These are phyloP conservation scores for Hirudinaria manillensis DNA, from an alignment of 2,888 invertebrate genomes.

Conservation along the genomic window DNA sequence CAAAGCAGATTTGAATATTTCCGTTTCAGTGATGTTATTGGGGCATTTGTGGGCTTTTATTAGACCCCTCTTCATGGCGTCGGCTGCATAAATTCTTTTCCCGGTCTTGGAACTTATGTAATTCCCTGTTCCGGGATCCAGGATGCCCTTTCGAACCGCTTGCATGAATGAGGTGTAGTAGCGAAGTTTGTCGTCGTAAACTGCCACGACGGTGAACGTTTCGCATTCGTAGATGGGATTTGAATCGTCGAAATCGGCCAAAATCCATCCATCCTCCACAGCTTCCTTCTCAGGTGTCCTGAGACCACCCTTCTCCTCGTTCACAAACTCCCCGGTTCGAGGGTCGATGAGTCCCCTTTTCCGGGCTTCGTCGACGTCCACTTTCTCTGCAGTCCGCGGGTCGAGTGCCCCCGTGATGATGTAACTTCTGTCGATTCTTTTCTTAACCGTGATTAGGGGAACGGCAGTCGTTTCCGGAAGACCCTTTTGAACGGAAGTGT, in stretches of 20 bases:
- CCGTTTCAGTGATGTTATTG: background rate
- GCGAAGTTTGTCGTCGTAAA: conserved; percentile 37
- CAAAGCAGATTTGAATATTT: too few species aligned
- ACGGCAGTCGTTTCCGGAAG: conserved; percentile 45
- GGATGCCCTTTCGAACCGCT: conserved; percentile 40
- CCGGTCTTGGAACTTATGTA: conserved; percentile 41
- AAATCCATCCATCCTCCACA: conserved; percentile 39
- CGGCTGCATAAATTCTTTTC: conserved; percentile 38
- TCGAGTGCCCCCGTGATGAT: conserved; percentile 37
- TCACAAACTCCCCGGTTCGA: conserved; percentile 29
- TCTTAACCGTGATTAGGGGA: conserved; percentile 36
- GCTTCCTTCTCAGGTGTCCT: conserved; percentile 36
- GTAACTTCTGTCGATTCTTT: conserved; percentile 35
- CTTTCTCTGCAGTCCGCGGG: conserved; percentile 35
- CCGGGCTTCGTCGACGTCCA: conserved; percentile 37
- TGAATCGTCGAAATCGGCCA: conserved; percentile 36
- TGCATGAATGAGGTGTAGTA: conserved; percentile 22
- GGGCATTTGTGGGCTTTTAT: conserved; percentile 35
- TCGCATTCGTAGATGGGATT: conserved; percentile 36
- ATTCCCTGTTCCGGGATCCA: conserved; percentile 40
- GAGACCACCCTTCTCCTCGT: conserved; percentile 27
- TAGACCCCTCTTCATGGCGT: conserved; percentile 41
- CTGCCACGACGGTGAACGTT: conserved; percentile 40
- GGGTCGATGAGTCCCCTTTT: conserved; percentile 38
- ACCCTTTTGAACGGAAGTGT: conserved; percentile 44